Conservation (phyloP, 2,113 vertebrate species). For the Okapia johnstoni region DNA sequence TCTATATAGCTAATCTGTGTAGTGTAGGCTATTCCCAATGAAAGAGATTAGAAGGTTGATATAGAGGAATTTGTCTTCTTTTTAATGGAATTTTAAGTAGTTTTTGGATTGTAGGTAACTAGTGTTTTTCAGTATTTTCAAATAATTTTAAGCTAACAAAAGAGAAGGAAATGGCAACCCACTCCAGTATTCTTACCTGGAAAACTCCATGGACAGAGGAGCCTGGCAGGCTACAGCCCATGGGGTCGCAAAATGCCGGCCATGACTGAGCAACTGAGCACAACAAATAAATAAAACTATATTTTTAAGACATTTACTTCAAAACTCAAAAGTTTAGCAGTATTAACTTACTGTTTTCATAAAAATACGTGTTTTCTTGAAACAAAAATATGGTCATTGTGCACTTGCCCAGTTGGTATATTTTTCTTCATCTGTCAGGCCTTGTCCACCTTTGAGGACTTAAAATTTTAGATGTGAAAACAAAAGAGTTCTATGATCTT, state of each 20-base stretch:
- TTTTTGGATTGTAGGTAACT: not conserved
- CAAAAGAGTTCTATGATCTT: not conserved
- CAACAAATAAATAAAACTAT: not conserved
- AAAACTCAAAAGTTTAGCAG: not conserved
- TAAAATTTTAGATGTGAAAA: conserved; percentile 4
- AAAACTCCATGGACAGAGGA: not conserved
- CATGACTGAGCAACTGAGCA: not conserved
- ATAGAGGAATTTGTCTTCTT: not conserved
- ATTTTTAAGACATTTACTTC: not conserved
- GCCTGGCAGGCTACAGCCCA: not conserved
- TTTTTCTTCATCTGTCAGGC: not conserved
- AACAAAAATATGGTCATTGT: not conserved
- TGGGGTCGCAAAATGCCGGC: rapidly evolving
- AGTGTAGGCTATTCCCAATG: not conserved
- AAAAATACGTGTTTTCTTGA: not conserved
- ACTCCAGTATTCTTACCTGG: not conserved
- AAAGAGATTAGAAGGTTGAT: not conserved
- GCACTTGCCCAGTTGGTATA: not conserved
- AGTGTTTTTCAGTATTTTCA: not conserved
- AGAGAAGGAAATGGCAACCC: not conserved
- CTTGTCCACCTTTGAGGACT: not conserved
- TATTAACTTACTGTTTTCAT: not conserved
- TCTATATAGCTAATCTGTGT: not conserved
- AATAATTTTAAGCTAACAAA: not conserved
- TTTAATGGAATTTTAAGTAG: not conserved